phyloP scores from a whole-genome alignment of 2,888 invertebrate genomes.

The Diadegma fenestrale region DNA sequence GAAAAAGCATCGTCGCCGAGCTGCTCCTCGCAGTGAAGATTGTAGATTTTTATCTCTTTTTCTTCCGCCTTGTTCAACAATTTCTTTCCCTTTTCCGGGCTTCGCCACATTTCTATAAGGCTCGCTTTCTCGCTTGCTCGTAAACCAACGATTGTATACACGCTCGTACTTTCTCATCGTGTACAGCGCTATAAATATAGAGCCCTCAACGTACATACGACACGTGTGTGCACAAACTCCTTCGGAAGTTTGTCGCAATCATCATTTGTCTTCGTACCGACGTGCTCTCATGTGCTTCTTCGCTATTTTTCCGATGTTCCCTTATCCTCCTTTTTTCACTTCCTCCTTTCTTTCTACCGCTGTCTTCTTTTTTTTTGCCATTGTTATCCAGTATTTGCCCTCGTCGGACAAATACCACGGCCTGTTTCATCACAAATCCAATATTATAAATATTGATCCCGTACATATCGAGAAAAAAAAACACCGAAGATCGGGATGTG shows the following conservation, averaged over 20 bases:
- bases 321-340: constrained; percentile 20
- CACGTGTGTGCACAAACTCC: constrained; percentile 44
- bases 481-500: not conserved
- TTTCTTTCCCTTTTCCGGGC: not conserved
- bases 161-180: constrained; percentile 41
- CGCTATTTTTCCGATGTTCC: constrained; percentile 48
- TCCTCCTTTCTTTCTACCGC: constrained; percentile 4
- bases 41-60: constrained; percentile 30
- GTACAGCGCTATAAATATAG: constrained; percentile 35
- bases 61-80: constrained; percentile 28
- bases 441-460: constrained; percentile 18
- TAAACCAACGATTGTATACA: constrained; percentile 19
- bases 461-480: not conserved
- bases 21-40: constrained; percentile 30
- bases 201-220: constrained; percentile 12
- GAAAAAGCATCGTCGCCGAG: constrained; percentile 24
- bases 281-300: constrained; percentile 54
- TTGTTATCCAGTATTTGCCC: constrained; percentile 13
- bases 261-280: constrained; percentile 74
- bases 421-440: constrained; percentile 44
- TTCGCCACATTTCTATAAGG: constrained; percentile 44
- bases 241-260: constrained; percentile 75
- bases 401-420: constrained; percentile 26
- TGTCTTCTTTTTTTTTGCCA: constrained; percentile 5
- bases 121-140: constrained; percentile 7